These are phyloP conservation scores for Fringilla coelebs DNA, from an alignment of 2,797 vertebrate genomes.

Conservation along the genomic window DNA sequence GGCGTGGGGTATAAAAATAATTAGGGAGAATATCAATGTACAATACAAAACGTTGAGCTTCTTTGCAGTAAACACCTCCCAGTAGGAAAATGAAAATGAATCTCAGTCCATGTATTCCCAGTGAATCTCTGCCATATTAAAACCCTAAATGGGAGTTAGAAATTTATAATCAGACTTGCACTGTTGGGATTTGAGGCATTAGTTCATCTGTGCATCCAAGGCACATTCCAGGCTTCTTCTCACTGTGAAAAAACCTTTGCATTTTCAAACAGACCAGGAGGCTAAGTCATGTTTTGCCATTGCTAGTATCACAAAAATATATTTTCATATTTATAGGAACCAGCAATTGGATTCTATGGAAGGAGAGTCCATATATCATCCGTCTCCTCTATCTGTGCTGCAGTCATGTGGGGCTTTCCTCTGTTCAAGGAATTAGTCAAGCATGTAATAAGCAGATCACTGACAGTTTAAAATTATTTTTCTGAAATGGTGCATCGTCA, in stretches of 20 bases:
- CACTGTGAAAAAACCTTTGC: background rate
- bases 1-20: conserved; percentile 20
- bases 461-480: conserved; percentile 19
- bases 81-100: conserved; percentile 22
- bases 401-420: conserved; percentile 17
- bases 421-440: conserved; percentile 25
- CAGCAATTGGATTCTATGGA: background rate
- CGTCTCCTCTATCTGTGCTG: background rate
- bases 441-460: conserved; percentile 18
- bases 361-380: background rate
- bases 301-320: background rate
- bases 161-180: background rate
- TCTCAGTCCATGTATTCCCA: conserved; percentile 5
- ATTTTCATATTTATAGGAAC: conserved; percentile 29
- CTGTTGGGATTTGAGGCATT: background rate
- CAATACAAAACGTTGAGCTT: background rate
- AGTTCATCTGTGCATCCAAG: background rate
- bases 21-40: background rate
- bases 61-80: conserved; percentile 23
- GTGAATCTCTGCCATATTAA: conserved; percentile 4
- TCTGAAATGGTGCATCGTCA: background rate
- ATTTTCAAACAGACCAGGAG: background rate
- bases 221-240: background rate
- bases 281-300: background rate
- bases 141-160: background rate